Base-by-base conservation (phyloP, 1,140 invertebrate genomes). In the Pogonomyrmex californicus region DNA sequence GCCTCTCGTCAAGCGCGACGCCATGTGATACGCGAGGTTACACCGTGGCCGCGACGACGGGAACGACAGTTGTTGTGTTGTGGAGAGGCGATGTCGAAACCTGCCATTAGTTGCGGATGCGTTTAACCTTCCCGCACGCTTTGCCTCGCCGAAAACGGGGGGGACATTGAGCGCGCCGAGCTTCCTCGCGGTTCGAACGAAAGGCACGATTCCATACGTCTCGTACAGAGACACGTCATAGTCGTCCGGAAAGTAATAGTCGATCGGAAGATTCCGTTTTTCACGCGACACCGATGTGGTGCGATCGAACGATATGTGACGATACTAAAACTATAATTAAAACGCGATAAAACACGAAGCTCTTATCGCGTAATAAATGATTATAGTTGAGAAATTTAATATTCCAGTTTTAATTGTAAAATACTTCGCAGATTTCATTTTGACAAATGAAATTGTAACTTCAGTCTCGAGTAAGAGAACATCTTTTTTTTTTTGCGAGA, bases 21-120 rank as follows among this genome's bases (percentile, higher is more conserved):
- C 89, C 88, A 90, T 90, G 88, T 90, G 89, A 90, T 79, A 78
- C 86, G 85, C 79, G 77, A 71, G 77, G 85, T 87, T 85, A 58
- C 47, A 78, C 70, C 68, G 66, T 36, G 65, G 66, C 66, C 30
- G 33, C 78, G 51, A 58, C 66, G 51, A 81, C 65, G 54, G 79
- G 51, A 68, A 81, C 68, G 79, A 83, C 79, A 83, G 79, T 83
- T 82, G 78, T 44, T 71, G 49, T 36, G 79, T 75, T 75, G 78
- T 38, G 51, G 38, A 56, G 78, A 58, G 68, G 79, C 41, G 54
- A 62, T 83, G 73, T 83, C 79, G 79, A 83, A 83, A 83, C 68
- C 79, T n/a, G 68, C 70, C 68, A 83, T 83, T 83, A 83, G 79
- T 83, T 73, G 68, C 79, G 79, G 79, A 83, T 83, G 68, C 79